These are phyloP conservation scores for Artemisiospiza belli DNA, from an alignment of 2,113 vertebrate species.

Conservation along the genomic window DNA sequence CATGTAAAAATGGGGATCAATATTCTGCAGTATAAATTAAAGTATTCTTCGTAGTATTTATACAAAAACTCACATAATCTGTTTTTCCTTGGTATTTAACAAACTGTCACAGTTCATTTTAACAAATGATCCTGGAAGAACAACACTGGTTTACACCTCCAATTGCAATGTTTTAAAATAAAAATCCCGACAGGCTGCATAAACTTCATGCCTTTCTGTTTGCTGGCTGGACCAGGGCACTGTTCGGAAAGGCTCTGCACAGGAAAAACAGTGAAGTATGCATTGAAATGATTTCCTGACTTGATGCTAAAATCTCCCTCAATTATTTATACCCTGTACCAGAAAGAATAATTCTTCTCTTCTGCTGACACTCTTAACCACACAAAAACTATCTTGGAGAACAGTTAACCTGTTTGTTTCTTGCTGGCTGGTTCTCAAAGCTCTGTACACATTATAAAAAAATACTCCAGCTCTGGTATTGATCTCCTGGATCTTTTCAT, in stretches of 20 bases:
- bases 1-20: not conserved
- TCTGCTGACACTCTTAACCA: not conserved
- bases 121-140: not conserved
- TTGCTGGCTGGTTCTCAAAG: not conserved
- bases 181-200: not conserved
- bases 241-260: not conserved
- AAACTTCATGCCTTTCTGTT: not conserved
- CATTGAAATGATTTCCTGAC: not conserved
- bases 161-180: not conserved
- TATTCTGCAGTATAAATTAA: not conserved
- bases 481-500: not conserved
- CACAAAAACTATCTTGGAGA: not conserved
- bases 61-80: not conserved
- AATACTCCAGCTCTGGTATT: not conserved
- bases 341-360: not conserved
- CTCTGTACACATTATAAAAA: not conserved
- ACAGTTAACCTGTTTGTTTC: not conserved
- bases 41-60: not conserved
- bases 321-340: not conserved
- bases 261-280: not conserved
- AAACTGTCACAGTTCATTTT: not conserved
- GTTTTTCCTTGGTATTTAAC: not conserved
- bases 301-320: not conserved
- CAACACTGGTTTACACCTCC: not conserved
- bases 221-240: not conserved